Evolutionary conservation across 2,113 vertebrate genomes (phyloP).

Genomic region (Pseudois nayaur): DNA sequence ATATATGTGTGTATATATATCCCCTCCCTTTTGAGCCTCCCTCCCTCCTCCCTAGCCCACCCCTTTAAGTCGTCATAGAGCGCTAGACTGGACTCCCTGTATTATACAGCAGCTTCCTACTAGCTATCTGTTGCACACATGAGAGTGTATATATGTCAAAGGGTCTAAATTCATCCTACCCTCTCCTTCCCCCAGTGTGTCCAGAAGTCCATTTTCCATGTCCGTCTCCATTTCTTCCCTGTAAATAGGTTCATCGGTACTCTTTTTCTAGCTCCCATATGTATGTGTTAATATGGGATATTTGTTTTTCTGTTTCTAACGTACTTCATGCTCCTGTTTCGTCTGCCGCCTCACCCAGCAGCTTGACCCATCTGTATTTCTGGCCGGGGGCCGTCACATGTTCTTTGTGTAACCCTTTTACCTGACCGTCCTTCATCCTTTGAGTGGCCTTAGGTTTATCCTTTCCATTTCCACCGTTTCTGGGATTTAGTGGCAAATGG

Average conservation of each 20-base stretch:
- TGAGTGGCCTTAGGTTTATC: neutral
- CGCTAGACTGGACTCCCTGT: accelerated
- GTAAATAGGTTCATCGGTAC: neutral
- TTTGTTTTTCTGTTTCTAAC: neutral
- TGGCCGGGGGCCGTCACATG: accelerated
- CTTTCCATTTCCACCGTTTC: too few species aligned
- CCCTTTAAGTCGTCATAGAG: accelerated
- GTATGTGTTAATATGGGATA: neutral
- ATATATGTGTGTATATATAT: neutral
- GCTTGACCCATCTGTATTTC: accelerated
- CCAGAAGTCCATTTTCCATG: neutral
- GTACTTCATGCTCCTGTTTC: neutral
- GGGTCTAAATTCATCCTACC: accelerated
- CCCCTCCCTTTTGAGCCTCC: neutral
- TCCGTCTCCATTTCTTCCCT: neutral
- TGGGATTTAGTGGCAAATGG: neutral
- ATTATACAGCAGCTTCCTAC: neutral
- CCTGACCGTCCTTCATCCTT: neutral
- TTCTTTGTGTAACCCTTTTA: accelerated
- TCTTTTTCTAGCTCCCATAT: neutral
- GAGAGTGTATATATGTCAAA: neutral
- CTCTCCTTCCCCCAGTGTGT: accelerated
- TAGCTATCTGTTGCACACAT: neutral
- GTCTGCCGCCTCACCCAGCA: accelerated
- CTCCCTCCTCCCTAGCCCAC: neutral